Evolutionary conservation across 1,140 invertebrate genomes (phyloP).

Genomic region (Medauroidea extradentata): DNA sequence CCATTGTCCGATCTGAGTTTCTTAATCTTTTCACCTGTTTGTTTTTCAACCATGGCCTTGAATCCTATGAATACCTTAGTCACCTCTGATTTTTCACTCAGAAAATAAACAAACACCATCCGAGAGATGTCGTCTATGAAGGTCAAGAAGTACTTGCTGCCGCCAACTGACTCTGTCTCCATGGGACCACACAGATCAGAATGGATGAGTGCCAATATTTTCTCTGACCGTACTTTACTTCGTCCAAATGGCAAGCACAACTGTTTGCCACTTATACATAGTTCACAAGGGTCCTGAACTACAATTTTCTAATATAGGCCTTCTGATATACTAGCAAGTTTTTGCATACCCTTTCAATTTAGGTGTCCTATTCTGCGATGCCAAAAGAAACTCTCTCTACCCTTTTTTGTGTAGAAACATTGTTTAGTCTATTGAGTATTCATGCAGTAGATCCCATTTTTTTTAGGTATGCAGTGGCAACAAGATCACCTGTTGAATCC

Average conservation of each 20-base stretch:
- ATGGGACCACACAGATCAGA: slow-evolving; percentile 37
- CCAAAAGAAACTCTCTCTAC: too few relatives aligned
- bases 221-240: neutral
- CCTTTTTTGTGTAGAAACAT: too few relatives aligned
- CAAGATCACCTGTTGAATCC: too few relatives aligned
- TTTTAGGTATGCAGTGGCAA: too few relatives aligned
- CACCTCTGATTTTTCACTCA: slow-evolving; percentile 37
- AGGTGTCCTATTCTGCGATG: too few relatives aligned
- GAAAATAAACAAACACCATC: slow-evolving; percentile 34
- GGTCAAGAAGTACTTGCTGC: slow-evolving; percentile 29
- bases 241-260: slow-evolving; percentile 6
- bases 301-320: too few relatives aligned
- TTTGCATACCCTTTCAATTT: too few relatives aligned
- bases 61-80: slow-evolving; percentile 32
- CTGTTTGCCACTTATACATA: slow-evolving; percentile 19
- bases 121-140: slow-evolving; percentile 36
- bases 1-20: slow-evolving; percentile 37
- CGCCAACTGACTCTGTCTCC: slow-evolving; percentile 29
- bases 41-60: slow-evolving; percentile 32
- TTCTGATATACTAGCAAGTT: too few relatives aligned
- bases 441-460: too few relatives aligned
- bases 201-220: slow-evolving; percentile 23
- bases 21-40: slow-evolving; percentile 32
- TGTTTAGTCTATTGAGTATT: too few relatives aligned
- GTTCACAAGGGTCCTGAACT: neutral